These are phyloP conservation scores for Channa striata DNA, from an alignment of 2,797 vertebrate species.

Conservation along the genomic window DNA sequence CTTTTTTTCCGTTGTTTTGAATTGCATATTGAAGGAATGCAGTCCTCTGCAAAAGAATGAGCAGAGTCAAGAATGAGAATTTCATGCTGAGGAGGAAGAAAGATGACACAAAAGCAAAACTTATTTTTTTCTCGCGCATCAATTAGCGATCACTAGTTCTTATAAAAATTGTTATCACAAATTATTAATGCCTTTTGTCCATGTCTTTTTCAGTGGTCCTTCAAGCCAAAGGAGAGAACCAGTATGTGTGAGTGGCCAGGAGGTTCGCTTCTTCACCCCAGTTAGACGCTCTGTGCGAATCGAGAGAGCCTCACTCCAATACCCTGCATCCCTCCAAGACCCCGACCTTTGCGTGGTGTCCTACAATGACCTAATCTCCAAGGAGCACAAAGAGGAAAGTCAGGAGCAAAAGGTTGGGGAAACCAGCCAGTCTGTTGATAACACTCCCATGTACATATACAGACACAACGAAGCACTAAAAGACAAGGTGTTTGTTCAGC, in stretches of 20 bases:
- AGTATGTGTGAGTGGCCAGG: conserved; percentile 66
- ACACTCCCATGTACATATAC: conserved; percentile 78
- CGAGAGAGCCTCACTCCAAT: conserved; percentile 62
- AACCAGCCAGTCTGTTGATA: neutral
- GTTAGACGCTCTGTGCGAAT: conserved; percentile 90
- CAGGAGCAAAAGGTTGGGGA: conserved; percentile 50
- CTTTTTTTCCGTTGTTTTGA: too few relatives aligned
- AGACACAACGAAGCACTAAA: conserved; percentile 81
- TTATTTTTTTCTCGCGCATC: too few relatives aligned
- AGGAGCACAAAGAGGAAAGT: conserved; percentile 63
- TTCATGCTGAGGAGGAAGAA: too few relatives aligned
- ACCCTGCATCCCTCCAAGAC: conserved; percentile 87
- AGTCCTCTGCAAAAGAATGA: too few relatives aligned
- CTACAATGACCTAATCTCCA: conserved; percentile 82
- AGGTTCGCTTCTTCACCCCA: conserved; percentile 89
- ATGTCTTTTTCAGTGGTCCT: conserved; percentile 55
- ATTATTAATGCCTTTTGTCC: neutral
- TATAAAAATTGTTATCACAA: too few relatives aligned
- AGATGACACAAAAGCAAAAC: too few relatives aligned
- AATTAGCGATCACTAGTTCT: too few relatives aligned
- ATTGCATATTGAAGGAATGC: too few relatives aligned
- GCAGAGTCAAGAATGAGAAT: too few relatives aligned
- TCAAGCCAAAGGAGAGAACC: conserved; percentile 64
- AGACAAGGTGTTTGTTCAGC: conserved; percentile 74
- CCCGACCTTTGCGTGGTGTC: conserved; percentile 89